phyloP scores from a whole-genome alignment of 2,113 vertebrate genomes.

The Trogon surrucura region DNA sequence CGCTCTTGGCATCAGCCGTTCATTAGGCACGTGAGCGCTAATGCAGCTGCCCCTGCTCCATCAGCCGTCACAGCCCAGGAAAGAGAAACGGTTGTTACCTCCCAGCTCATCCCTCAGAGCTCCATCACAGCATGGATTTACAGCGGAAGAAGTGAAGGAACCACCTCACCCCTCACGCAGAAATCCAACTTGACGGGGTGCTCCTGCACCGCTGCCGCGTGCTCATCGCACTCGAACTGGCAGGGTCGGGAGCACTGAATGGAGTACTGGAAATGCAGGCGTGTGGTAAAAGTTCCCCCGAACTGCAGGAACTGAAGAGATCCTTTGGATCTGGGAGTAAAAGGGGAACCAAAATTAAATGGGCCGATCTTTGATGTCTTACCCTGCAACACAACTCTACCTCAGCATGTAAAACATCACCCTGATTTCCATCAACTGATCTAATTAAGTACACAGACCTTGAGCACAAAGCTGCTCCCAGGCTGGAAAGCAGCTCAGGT shows the following conservation, averaged over 20 bases:
- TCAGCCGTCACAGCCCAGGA: background rate
- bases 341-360: background rate
- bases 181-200: rapidly evolving
- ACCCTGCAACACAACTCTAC: background rate
- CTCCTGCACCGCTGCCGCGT: background rate
- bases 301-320: background rate
- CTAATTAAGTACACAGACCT: background rate
- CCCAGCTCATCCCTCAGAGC: background rate
- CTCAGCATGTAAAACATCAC: background rate
- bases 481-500: background rate
- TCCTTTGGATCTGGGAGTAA: background rate
- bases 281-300: background rate
- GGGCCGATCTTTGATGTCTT: background rate
- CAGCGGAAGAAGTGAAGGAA: background rate
- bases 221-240: background rate
- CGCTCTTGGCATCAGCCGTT: background rate
- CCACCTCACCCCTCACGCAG: background rate
- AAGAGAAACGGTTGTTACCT: background rate
- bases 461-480: background rate
- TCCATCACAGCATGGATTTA: background rate
- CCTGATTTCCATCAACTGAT: background rate
- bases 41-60: background rate
- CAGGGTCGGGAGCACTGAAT: background rate
- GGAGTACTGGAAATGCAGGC: background rate
- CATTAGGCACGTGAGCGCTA: background rate